Evolutionary conservation across 2,888 invertebrate genomes (phyloP), one percentile per base, ranked within the genome.

Genomic region (Plusia festucae): DNA sequence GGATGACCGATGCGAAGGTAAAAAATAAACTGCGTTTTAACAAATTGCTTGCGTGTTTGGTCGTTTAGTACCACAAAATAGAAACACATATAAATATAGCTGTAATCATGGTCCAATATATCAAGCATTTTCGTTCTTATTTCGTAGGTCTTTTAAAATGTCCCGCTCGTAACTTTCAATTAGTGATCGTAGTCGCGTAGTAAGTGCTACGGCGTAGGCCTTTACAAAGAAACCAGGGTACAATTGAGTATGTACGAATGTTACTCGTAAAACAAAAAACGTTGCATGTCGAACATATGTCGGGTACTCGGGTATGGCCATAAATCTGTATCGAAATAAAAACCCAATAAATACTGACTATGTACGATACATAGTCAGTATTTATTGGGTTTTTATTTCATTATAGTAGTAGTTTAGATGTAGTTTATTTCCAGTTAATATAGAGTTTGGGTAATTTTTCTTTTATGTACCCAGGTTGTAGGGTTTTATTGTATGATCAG

Each of bases 1-100:
- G 66, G 80, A 84, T 90, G 90, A 88, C 90, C 87, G 87, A 88
- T 85, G 85, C 81, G 81, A 78, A 70, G 82, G 84, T 84, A 85
- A 86, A 81, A 81, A 78, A 82, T 81, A 75, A 65, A 81, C 75
- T 68, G 58, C 32, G 76, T 75, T 79, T 76, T 76, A 79, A 76
- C 74, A 81, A 86, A 86, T 84, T 82, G 81, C 77, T 76, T 76
- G 60, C 49, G 65, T 65, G 68, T 49, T 69, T 67, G 70, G 62
- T 24, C 65, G 53, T 40, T 40, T 40, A n/a, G n/a, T 20, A 49
- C 40, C 40, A 46, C 8, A 18, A 18, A 46, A 18, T 46, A 9
- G 16, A 46, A 46, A 44, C 9, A 18, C 18, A 49, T n/a, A n/a
- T n/a, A 20, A 9, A 3, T 20, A 18, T 11, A 20, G 7, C 11